phyloP scores from a whole-genome alignment of 2,797 vertebrate species.

The Tympanoctomys barrerae region DNA sequence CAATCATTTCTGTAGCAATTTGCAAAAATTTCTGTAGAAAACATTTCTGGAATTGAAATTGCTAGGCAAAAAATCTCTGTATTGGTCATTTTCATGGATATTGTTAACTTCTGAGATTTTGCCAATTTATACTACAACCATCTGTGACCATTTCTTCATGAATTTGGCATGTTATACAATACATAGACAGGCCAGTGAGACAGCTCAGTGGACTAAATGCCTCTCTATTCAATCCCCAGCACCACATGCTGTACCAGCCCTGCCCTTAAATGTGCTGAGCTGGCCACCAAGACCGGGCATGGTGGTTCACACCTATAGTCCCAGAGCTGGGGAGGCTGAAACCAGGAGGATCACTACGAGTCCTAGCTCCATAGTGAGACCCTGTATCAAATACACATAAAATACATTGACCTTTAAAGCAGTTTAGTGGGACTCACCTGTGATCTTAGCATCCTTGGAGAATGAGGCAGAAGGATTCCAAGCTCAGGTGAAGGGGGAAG shows the following conservation, averaged over 20 bases:
- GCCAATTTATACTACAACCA: not conserved
- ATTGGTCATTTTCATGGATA: not conserved
- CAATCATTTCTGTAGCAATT: conserved; percentile 2
- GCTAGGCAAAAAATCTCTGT: not conserved
- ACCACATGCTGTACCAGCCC: too few relatives aligned
- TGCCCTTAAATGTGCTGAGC: too few relatives aligned
- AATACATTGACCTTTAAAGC: not conserved
- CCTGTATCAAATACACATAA: not conserved
- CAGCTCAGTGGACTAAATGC: too few relatives aligned
- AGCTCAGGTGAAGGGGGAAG: not conserved
- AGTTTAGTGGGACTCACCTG: not conserved
- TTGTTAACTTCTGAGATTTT: not conserved
- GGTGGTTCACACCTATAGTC: too few relatives aligned
- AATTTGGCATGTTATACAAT: not conserved
- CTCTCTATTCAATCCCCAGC: too few relatives aligned
- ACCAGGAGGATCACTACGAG: too few relatives aligned
- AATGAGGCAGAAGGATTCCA: not conserved
- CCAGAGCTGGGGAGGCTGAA: too few relatives aligned
- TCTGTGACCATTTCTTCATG: not conserved
- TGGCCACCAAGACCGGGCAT: too few relatives aligned
- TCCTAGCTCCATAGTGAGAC: too few relatives aligned
- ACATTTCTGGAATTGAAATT: not conserved
- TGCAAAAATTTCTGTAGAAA: not conserved
- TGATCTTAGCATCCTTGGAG: not conserved
- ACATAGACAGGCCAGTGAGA: too few relatives aligned